Evolutionary conservation across 1,140 invertebrate genomes (phyloP).

Genomic region (Patella vulgata): DNA sequence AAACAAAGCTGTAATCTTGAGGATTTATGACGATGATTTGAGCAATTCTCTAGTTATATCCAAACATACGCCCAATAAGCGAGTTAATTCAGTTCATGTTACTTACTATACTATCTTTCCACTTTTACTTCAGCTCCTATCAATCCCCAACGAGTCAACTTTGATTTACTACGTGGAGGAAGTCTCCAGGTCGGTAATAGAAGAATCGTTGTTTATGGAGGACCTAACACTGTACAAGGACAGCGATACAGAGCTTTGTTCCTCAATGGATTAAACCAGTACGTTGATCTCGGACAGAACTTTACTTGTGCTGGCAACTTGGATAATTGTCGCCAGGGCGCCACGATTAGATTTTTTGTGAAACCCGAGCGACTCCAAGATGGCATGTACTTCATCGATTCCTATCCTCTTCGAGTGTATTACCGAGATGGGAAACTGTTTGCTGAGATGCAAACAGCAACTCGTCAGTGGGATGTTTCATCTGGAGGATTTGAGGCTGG

Average conservation of each 20-base stretch:
- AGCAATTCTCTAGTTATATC: too few relatives aligned
- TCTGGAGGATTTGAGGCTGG: constrained; percentile 41
- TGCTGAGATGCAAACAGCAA: constrained; percentile 49
- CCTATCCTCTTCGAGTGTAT: constrained; percentile 55
- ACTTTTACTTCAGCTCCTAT: background rate
- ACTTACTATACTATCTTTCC: background rate
- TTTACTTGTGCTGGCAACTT: constrained; percentile 55
- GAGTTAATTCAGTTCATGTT: too few relatives aligned
- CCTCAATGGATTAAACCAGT: constrained; percentile 53
- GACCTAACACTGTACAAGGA: constrained; percentile 32
- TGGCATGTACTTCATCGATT: constrained; percentile 59
- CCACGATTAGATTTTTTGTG: constrained; percentile 46
- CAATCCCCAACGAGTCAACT: too few relatives aligned
- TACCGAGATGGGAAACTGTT: constrained; percentile 55
- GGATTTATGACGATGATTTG: too few relatives aligned
- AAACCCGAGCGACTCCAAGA: constrained; percentile 47
- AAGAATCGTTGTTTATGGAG: constrained; percentile 38
- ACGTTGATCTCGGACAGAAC: constrained; percentile 51
- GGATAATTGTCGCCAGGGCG: constrained; percentile 52
- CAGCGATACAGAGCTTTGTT: constrained; percentile 34
- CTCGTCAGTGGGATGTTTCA: constrained; percentile 51
- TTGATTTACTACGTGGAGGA: background rate
- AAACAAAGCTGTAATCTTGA: too few relatives aligned
- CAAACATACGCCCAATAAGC: too few relatives aligned
- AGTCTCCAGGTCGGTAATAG: constrained; percentile 7